Percentiles rank a stretch among this genome's conserved stretches.
These are phyloP conservation scores for Fukomys damarensis DNA, from an alignment of 2,113 vertebrate genomes.

Conservation along the genomic window DNA sequence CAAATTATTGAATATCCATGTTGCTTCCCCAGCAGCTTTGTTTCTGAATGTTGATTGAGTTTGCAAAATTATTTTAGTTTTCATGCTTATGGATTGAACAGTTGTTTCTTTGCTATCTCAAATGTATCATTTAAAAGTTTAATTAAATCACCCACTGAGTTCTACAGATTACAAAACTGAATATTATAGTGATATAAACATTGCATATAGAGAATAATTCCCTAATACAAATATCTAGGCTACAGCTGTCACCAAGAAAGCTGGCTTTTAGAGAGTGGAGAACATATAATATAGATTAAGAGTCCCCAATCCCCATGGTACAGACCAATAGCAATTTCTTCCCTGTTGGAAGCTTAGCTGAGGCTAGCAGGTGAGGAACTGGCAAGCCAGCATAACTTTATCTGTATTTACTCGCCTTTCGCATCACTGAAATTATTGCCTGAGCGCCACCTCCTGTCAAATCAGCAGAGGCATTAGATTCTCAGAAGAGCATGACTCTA, in stretches of 20 bases:
- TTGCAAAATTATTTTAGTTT: slow-evolving; percentile 36
- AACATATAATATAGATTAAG: background rate
- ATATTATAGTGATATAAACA: background rate
- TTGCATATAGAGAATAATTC: background rate
- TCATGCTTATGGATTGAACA: background rate
- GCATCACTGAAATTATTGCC: background rate
- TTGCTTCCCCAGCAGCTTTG: background rate
- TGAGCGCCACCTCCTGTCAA: background rate
- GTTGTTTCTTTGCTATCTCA: background rate
- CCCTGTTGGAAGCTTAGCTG: background rate
- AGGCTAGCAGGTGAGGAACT: background rate
- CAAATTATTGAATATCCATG: background rate
- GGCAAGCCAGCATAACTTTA: background rate
- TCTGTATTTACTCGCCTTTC: background rate
- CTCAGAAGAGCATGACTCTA: background rate
- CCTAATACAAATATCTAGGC: background rate
- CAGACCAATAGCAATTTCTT: background rate
- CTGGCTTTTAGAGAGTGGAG: background rate
- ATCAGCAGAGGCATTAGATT: background rate
- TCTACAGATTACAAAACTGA: background rate
- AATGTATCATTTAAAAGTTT: background rate
- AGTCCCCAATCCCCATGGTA: background rate
- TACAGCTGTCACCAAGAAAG: background rate
- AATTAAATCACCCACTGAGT: background rate
- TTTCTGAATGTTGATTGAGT: background rate